A percentile compares a stretch with the other conserved stretches of the same genome.
Evolutionary conservation across 2,113 vertebrate genomes (phyloP).

Genomic region (Galeopterus variegatus): DNA sequence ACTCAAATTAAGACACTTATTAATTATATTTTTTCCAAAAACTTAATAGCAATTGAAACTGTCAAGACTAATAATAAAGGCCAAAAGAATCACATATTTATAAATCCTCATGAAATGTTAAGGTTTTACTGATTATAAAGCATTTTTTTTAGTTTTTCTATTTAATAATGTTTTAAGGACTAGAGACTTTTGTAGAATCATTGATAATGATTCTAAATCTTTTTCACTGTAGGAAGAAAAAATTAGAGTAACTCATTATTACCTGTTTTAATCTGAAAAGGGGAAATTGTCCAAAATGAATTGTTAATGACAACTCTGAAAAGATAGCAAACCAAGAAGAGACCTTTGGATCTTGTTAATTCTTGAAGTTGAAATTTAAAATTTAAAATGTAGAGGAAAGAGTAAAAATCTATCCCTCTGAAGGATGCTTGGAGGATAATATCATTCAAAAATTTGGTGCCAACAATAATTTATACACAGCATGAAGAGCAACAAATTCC

Average conservation of each 20-base stretch:
- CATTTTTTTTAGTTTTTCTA: constrained; percentile 79
- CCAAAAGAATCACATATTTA: constrained; percentile 73
- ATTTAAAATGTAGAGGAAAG: constrained; percentile 52
- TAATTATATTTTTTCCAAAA: constrained; percentile 67
- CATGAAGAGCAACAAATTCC: constrained; percentile 68
- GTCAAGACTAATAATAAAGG: constrained; percentile 80
- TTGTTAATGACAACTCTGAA: constrained; percentile 65
- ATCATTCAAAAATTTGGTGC: constrained; percentile 60
- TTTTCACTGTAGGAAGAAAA: constrained; percentile 79
- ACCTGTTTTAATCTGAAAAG: constrained; percentile 42
- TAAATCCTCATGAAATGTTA: constrained; percentile 66
- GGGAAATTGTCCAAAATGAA: constrained; percentile 67
- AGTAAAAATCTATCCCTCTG: not conserved
- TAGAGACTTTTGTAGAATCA: constrained; percentile 78
- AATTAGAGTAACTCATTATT: constrained; percentile 27
- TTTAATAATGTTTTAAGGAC: constrained; percentile 83
- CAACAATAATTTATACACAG: constrained; percentile 24
- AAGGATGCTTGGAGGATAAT: constrained; percentile 53
- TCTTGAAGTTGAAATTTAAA: constrained; percentile 44
- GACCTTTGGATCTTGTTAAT: constrained; percentile 33
- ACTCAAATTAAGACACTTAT: constrained; percentile 72
- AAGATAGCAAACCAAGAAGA: constrained; percentile 40
- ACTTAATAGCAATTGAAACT: constrained; percentile 82
- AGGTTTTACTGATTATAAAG: constrained; percentile 80
- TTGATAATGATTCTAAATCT: constrained; percentile 81